Conservation (phyloP, 2,113 vertebrate species). For the Prionailurus bengalensis region DNA sequence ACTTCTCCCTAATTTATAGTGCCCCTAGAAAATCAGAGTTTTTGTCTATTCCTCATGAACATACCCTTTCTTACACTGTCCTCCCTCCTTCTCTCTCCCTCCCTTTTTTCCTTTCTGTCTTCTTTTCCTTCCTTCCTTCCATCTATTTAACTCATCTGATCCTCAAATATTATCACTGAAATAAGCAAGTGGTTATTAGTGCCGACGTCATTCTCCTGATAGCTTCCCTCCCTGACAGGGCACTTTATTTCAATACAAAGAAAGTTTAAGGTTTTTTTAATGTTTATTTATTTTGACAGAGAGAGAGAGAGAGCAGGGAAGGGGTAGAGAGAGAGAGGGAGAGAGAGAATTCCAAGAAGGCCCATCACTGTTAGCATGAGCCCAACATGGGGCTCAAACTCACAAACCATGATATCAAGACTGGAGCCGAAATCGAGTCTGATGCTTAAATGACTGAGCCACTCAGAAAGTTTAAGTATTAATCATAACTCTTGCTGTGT, state of each 20-base stretch:
- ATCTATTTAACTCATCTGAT: not conserved
- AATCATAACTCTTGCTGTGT: not conserved
- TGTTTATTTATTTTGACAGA: no score
- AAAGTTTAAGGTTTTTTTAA: not conserved
- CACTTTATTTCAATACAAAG: not conserved
- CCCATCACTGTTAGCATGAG: no score
- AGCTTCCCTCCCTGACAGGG: not conserved
- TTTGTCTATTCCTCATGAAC: not conserved
- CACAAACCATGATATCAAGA: no score
- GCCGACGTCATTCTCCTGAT: not conserved
- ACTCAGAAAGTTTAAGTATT: not conserved
- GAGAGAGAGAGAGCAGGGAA: no score
- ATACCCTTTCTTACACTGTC: not conserved
- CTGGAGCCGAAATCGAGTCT: no score
- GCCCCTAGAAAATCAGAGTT: not conserved
- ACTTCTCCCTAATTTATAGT: not conserved
- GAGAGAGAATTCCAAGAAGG: no score
- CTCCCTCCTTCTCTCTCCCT: not conserved
- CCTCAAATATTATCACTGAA: not conserved
- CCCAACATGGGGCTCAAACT: no score
- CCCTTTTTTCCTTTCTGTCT: not conserved
- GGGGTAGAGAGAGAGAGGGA: no score
- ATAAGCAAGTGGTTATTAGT: not conserved
- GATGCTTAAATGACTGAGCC: no score
- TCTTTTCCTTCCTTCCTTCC: not conserved